Evolutionary conservation across 2,113 vertebrate genomes (phyloP).

Genomic region (Ameiurus melas): DNA sequence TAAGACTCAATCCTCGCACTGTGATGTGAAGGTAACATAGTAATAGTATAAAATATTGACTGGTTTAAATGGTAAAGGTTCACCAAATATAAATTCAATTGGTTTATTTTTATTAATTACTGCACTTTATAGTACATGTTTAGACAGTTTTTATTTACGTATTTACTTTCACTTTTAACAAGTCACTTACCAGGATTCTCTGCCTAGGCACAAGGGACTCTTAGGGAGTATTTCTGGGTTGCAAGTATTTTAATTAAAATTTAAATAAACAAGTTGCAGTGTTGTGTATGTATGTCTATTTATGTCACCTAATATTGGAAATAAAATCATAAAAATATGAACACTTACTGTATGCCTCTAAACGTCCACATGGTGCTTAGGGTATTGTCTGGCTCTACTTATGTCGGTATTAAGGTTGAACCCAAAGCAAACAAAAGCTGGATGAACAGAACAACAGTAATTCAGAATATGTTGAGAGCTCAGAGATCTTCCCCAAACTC

Average conservation of each 20-base stretch:
- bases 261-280: not conserved
- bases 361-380: not conserved
- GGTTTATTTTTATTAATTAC: not conserved
- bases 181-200: not conserved
- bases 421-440: slow-evolving; percentile 16
- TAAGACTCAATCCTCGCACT: not conserved
- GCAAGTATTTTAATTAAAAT: not conserved
- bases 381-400: not conserved
- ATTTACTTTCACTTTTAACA: not conserved
- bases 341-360: not conserved
- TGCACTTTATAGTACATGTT: not conserved
- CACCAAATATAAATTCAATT: no score
- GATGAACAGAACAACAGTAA: not conserved
- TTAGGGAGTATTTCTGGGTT: not conserved
- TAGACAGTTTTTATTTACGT: not conserved
- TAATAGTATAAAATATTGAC: not conserved
- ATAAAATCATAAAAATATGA: not conserved
- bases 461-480: not conserved
- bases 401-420: not conserved
- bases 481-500: not conserved
- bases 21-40: not conserved
- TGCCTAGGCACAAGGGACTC: not conserved
- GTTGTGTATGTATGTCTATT: not conserved
- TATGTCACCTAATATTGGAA: not conserved
- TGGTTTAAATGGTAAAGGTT: no score